phyloP scores from a whole-genome alignment of 2,113 vertebrate species.

The Sinocyclocheilus maitianheensis region DNA sequence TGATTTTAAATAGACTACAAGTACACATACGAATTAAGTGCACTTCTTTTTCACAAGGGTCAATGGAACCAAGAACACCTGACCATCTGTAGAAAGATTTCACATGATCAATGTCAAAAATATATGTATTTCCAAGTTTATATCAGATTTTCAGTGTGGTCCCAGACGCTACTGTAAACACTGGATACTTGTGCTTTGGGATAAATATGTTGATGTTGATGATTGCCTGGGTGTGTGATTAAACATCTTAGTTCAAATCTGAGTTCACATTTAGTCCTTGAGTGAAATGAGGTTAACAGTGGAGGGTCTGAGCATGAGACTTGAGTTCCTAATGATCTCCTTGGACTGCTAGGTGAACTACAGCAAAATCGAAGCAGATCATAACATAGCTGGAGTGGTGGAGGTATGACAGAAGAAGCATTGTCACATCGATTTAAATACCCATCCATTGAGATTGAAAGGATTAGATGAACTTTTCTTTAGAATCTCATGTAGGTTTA shows the following conservation, averaged over 20 bases:
- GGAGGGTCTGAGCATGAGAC: background rate
- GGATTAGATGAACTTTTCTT: background rate
- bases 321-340: background rate
- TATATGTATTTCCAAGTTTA: too few species aligned
- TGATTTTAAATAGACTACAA: too few species aligned
- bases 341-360: background rate
- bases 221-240: background rate
- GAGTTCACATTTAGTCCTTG: background rate
- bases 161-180: background rate
- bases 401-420: background rate
- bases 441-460: background rate
- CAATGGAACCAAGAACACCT: too few species aligned
- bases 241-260: background rate
- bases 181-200: background rate
- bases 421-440: background rate
- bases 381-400: background rate
- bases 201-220: background rate
- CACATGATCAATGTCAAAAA: too few species aligned
- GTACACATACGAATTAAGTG: background rate
- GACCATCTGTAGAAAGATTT: too few species aligned
- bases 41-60: background rate
- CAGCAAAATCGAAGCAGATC: background rate
- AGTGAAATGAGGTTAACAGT: background rate
- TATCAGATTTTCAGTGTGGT: background rate
- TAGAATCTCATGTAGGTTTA: background rate